These are phyloP conservation scores for Cirrhinus mrigala DNA, from an alignment of 2,797 vertebrate species.

Conservation along the genomic window DNA sequence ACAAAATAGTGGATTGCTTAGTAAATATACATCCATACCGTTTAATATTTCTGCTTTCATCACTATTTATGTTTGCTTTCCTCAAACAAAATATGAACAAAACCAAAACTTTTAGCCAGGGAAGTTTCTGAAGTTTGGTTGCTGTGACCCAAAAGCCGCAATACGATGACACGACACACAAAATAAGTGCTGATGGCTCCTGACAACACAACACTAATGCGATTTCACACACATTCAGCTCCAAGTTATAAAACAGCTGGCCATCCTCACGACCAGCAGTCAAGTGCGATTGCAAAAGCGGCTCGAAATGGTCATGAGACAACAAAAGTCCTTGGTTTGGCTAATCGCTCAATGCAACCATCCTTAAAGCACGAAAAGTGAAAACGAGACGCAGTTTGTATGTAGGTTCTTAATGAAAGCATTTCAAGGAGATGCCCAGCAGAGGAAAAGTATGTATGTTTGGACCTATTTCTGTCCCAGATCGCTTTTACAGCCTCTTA, in stretches of 20 bases:
- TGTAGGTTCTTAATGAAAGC: not conserved
- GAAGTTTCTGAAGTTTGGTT: no score
- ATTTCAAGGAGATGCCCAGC: not conserved
- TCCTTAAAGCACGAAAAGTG: not conserved
- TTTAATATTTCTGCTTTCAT: no score
- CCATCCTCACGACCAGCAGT: not conserved
- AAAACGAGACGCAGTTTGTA: not conserved
- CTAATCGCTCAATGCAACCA: not conserved
- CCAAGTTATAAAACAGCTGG: constrained; percentile 60
- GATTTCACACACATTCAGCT: constrained; percentile 59
- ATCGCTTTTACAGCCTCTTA: constrained; percentile 39
- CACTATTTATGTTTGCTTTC: no score
- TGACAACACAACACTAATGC: constrained; percentile 14
- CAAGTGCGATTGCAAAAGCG: not conserved
- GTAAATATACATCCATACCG: no score
- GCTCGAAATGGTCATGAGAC: constrained; percentile 46
- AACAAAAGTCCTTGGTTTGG: not conserved
- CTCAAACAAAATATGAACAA: no score
- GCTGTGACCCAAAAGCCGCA: no score
- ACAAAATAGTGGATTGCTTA: no score
- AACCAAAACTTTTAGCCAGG: no score
- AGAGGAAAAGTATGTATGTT: not conserved
- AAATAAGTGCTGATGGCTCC: not conserved
- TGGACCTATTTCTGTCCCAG: not conserved
- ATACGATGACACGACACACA: no score